Percentiles rank a stretch among this genome's conserved stretches.
Conservation (phyloP, 2,113 vertebrate species). For the Cricetomys ansorgei region DNA sequence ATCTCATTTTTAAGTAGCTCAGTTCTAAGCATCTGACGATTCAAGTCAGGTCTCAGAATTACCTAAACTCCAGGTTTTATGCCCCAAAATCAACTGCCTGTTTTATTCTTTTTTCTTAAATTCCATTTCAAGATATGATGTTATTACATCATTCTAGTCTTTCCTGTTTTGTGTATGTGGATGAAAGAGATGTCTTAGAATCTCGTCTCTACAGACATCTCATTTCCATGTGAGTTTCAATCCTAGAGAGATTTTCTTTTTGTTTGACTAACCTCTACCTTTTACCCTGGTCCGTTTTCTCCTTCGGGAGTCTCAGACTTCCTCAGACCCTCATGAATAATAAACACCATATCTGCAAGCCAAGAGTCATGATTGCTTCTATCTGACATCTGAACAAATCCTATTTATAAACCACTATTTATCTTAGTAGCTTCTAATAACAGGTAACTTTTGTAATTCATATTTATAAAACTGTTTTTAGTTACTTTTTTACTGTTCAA, state of each 20-base stretch:
- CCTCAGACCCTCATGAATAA: background rate
- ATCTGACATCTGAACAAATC: background rate
- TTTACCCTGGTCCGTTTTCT: background rate
- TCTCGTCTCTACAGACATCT: background rate
- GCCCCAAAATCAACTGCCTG: background rate
- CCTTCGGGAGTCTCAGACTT: background rate
- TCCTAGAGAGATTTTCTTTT: background rate
- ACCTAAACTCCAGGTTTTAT: background rate
- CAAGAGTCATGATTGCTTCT: background rate
- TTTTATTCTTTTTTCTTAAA: conserved; percentile 15
- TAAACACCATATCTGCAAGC: background rate
- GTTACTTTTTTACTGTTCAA: background rate
- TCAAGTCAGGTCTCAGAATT: background rate
- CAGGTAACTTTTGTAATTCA: background rate
- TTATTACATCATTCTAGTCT: background rate
- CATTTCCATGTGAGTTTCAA: background rate
- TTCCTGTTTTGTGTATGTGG: background rate
- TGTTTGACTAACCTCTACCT: background rate
- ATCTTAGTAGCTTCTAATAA: background rate
- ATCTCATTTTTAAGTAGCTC: background rate
- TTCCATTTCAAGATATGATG: background rate
- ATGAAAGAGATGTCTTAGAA: background rate
- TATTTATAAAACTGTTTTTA: background rate
- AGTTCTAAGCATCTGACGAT: background rate
- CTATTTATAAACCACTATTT: background rate